A percentile compares a stretch with the other conserved stretches of the same genome.
phyloP scores from a whole-genome alignment of 1,140 invertebrate species.

The Calliphora vicina region DNA sequence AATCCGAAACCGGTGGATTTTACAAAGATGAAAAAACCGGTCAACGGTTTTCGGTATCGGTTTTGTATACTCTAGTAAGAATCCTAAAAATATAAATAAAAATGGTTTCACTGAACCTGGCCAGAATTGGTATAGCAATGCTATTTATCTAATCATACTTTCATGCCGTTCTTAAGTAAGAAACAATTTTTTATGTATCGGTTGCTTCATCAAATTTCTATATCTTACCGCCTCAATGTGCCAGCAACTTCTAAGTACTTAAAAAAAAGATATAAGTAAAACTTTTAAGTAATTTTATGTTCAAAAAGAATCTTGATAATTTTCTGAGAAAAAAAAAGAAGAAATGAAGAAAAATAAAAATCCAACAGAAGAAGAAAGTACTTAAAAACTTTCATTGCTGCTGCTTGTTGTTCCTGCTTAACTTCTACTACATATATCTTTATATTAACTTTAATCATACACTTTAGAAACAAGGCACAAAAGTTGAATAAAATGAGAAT shows the following conservation, averaged over 20 bases:
- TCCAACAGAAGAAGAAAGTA: neutral
- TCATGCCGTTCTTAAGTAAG: too few species aligned
- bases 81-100: too few species aligned
- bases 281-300: slow-evolving; percentile 27
- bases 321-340: neutral
- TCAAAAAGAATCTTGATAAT: slow-evolving; percentile 10
- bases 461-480: neutral
- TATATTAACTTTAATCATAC: neutral
- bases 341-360: neutral
- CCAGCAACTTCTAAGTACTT: neutral
- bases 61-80: too few species aligned
- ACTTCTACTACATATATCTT: neutral
- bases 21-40: too few species aligned
- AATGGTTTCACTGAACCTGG: too few species aligned
- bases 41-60: too few species aligned
- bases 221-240: neutral
- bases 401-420: neutral
- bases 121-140: too few species aligned
- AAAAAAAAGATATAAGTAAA: neutral
- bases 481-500: too few species aligned
- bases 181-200: too few species aligned
- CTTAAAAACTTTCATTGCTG: neutral
- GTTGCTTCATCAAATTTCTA: neutral
- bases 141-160: too few species aligned
- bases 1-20: too few species aligned